These are phyloP conservation scores for Gnatocerus cornutus DNA, from an alignment of 2,888 invertebrate genomes.

Conservation along the genomic window DNA sequence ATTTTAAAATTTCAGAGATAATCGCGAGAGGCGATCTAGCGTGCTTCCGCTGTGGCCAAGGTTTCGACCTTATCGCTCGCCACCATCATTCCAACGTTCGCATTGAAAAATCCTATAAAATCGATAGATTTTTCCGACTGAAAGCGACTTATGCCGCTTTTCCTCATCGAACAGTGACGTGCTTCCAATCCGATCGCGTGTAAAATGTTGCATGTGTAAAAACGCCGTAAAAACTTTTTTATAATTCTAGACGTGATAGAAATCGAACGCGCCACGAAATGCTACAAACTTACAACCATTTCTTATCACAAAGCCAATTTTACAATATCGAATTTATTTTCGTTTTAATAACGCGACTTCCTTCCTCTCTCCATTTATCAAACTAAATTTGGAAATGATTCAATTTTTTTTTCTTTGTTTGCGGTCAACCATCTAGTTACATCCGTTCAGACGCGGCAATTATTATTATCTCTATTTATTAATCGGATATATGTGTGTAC, in stretches of 20 bases:
- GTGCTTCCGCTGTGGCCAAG: slow-evolving; percentile 42
- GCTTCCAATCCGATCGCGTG: slow-evolving; percentile 62
- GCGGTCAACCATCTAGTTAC: slow-evolving; percentile 52
- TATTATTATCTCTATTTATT: slow-evolving; percentile 46
- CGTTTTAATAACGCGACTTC: slow-evolving; percentile 44
- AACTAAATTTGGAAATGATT: slow-evolving; percentile 54
- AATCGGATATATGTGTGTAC: slow-evolving; percentile 39
- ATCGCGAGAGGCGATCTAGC: slow-evolving; percentile 36
- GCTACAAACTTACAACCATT: slow-evolving; percentile 60
- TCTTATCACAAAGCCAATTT: slow-evolving; percentile 51
- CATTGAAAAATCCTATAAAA: slow-evolving; percentile 21
- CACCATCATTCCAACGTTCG: slow-evolving; percentile 23
- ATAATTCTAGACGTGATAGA: slow-evolving; percentile 65
- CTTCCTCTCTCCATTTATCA: slow-evolving; percentile 42
- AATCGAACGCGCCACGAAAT: slow-evolving; percentile 67
- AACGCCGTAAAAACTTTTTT: slow-evolving; percentile 68
- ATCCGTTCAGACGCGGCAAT: slow-evolving; percentile 49
- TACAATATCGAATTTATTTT: slow-evolving; percentile 23
- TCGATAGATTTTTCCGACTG: slow-evolving; percentile 12
- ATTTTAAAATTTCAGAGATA: slow-evolving; percentile 43
- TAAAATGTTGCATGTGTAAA: slow-evolving; percentile 68
- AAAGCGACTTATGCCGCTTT: not conserved
- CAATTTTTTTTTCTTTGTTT: slow-evolving; percentile 54
- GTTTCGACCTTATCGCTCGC: slow-evolving; percentile 34
- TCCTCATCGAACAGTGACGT: slow-evolving; percentile 42